Percentiles rank a stretch among this genome's conserved stretches.
Conservation (phyloP, 1,140 invertebrate genomes). For the Chelonus insularis region DNA sequence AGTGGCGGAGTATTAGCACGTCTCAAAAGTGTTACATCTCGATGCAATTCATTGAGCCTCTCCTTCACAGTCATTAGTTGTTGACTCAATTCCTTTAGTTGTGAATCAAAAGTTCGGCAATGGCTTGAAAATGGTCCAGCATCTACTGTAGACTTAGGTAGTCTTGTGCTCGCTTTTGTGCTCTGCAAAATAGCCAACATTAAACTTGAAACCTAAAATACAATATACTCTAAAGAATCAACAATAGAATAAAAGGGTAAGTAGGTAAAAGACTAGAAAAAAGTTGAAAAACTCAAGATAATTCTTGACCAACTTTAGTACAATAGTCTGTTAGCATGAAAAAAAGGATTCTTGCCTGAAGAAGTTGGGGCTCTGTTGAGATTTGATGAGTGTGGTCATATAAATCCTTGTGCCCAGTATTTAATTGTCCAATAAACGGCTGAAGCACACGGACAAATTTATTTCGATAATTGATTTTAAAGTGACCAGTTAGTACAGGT, state of each 20-base stretch:
- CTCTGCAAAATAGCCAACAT: slow-evolving; percentile 16
- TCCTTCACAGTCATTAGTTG: slow-evolving; percentile 68
- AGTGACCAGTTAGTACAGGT: slow-evolving; percentile 43
- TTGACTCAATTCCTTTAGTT: slow-evolving; percentile 67
- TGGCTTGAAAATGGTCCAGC: slow-evolving; percentile 68
- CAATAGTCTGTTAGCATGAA: no score
- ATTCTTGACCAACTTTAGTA: no score
- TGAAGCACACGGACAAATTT: slow-evolving; percentile 69
- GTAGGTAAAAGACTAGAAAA: no score
- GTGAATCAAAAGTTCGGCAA: slow-evolving; percentile 68
- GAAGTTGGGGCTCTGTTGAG: slow-evolving; percentile 44
- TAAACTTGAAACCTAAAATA: neutral
- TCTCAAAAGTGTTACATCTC: slow-evolving; percentile 63
- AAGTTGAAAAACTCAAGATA: no score
- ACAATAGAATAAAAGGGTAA: neutral
- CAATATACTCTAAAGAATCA: neutral
- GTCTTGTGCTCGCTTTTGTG: slow-evolving; percentile 32
- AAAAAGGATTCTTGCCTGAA: slow-evolving; percentile 40
- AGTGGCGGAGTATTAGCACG: slow-evolving; percentile 65
- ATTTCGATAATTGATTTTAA: slow-evolving; percentile 67
- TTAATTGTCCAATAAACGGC: slow-evolving; percentile 62
- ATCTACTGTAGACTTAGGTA: slow-evolving; percentile 30
- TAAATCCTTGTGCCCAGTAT: slow-evolving; percentile 41
- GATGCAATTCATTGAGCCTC: slow-evolving; percentile 66
- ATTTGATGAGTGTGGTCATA: slow-evolving; percentile 47